Evolutionary conservation across 2,113 vertebrate species (phyloP).

Genomic region (Grus americana): DNA sequence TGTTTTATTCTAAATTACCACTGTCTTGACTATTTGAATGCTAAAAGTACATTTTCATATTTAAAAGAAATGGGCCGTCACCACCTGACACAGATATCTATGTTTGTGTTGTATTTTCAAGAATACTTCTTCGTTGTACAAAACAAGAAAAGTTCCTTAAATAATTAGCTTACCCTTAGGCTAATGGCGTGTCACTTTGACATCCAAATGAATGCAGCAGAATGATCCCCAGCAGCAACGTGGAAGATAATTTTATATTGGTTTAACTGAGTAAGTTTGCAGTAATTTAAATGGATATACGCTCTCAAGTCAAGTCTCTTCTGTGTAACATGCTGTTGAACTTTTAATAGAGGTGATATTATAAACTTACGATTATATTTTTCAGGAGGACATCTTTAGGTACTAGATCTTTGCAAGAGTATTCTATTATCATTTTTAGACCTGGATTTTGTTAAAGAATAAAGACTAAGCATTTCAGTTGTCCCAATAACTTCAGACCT

Average conservation of each 20-base stretch:
- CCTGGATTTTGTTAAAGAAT: background rate
- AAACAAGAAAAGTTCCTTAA: constrained; percentile 56
- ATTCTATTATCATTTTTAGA: background rate
- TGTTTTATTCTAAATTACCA: constrained; percentile 53
- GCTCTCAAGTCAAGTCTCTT: constrained; percentile 19
- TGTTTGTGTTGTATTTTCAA: constrained; percentile 28
- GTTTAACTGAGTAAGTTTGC: constrained; percentile 25
- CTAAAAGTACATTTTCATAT: constrained; percentile 12
- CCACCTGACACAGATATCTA: constrained; percentile 22
- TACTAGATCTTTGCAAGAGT: background rate
- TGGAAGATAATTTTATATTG: constrained; percentile 29
- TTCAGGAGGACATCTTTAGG: background rate
- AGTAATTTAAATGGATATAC: background rate
- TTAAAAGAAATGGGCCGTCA: constrained; percentile 7
- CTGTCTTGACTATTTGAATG: constrained; percentile 26
- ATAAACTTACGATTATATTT: background rate
- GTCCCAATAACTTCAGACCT: constrained; percentile 15
- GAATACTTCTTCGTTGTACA: constrained; percentile 5
- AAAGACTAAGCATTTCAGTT: background rate
- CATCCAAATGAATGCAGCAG: constrained; percentile 45
- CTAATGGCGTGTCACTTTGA: constrained; percentile 49
- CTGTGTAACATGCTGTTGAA: background rate
- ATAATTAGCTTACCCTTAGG: constrained; percentile 51
- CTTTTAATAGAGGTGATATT: background rate
- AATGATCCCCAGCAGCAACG: constrained; percentile 10